Evolutionary conservation across 2,797 vertebrate genomes (phyloP).

Genomic region (Danionella dracula): DNA sequence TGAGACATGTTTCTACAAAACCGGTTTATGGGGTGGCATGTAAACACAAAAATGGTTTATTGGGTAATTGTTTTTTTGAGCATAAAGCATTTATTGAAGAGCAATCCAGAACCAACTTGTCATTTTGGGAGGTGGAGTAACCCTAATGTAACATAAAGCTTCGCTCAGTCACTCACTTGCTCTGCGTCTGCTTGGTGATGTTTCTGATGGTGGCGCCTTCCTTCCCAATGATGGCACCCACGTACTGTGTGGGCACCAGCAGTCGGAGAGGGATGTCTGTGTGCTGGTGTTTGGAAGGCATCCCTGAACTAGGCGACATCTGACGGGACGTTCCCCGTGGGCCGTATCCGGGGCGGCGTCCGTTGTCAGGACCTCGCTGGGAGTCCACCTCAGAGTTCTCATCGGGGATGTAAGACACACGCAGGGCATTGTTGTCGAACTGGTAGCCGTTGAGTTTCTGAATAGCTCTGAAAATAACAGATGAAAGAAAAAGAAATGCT

Average conservation of each 20-base stretch:
- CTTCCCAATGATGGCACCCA: constrained; percentile 93
- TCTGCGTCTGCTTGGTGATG: constrained; percentile 94
- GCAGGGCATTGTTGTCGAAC: constrained; percentile 84
- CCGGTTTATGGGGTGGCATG: too few species aligned
- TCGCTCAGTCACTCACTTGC: constrained; percentile 77
- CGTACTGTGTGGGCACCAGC: constrained; percentile 90
- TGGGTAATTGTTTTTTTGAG: too few species aligned
- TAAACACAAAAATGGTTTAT: too few species aligned
- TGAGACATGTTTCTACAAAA: too few species aligned
- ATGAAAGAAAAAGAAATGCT: not conserved
- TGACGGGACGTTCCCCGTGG: constrained; percentile 70
- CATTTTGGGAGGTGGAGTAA: too few species aligned
- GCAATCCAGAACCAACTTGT: too few species aligned
- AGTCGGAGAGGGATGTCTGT: constrained; percentile 87
- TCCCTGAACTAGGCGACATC: constrained; percentile 74
- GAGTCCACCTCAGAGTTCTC: constrained; percentile 76
- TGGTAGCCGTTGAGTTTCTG: constrained; percentile 93
- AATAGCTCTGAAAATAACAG: constrained; percentile 83
- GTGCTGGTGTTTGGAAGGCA: constrained; percentile 78
- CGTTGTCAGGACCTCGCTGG: constrained; percentile 76
- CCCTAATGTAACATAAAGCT: not conserved
- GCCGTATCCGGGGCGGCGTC: constrained; percentile 76
- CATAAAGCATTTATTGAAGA: too few species aligned
- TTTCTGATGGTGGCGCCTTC: constrained; percentile 92
- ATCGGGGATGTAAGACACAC: constrained; percentile 89